Evolutionary conservation across 2,113 vertebrate species (phyloP).

Genomic region (Psammodynastes pulverulentus): DNA sequence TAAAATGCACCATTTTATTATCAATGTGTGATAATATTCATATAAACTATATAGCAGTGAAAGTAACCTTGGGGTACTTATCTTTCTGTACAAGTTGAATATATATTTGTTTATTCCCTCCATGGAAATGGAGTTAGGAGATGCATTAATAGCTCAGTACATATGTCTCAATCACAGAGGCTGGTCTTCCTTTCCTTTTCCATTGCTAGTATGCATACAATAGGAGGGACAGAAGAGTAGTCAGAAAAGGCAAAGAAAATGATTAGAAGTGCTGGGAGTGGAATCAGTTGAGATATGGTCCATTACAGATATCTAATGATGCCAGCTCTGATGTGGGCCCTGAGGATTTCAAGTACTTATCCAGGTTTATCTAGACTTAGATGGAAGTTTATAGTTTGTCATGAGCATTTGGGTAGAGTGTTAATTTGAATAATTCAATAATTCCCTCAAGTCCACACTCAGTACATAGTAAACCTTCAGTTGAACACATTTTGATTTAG

Average conservation of each 20-base stretch:
- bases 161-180: not conserved
- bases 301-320: not conserved
- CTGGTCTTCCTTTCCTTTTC: not conserved
- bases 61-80: not conserved
- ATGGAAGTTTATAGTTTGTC: not conserved
- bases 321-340: not conserved
- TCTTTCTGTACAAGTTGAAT: not conserved
- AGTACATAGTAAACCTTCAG: not conserved
- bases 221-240: not conserved
- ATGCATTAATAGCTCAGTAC: not conserved
- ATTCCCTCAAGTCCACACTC: not conserved
- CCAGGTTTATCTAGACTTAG: not conserved
- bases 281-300: not conserved
- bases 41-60: not conserved
- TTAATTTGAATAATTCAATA: not conserved
- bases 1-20: not conserved
- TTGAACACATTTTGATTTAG: not conserved
- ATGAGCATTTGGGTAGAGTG: not conserved
- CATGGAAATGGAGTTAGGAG: not conserved
- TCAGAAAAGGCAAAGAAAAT: not conserved
- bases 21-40: not conserved
- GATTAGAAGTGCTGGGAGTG: not conserved
- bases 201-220: not conserved
- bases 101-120: not conserved
- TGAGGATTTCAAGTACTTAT: not conserved